Base-by-base conservation (phyloP, 2,113 vertebrate genomes). In the Coreoperca whiteheadi region DNA sequence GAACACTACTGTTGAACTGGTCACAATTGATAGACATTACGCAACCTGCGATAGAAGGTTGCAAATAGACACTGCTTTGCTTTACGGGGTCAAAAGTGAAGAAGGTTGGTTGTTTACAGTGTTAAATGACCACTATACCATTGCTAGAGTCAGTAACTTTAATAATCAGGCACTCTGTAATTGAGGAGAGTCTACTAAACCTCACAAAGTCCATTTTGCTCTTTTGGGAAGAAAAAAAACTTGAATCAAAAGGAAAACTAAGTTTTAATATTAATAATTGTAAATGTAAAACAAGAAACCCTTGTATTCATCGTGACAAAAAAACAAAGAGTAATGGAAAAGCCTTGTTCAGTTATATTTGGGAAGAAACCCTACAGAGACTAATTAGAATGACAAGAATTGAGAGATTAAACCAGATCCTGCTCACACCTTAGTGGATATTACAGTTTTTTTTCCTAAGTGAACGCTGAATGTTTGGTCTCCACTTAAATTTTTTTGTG, bases 401-500 rank as follows among this genome's bases (percentile, higher is more conserved):
- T 3, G 10, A 70, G 25, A 43, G 25, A 41, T 18, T 69, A 63
- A 50, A 56, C 46, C 20, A 60, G 30, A 16, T 73, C 32, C n/a
- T 15, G 14, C 32, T 59, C 70, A 85, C 43, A 65, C 21, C 60
- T 87, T 37, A 34, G 39, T 70, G 70, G 69, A 61, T 32, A 46
- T 60, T 61, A 54, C 25, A 25, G 15, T 41, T 69, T 69, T 16
- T 41, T 69, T 69, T 16, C 20, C 3, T 30, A 20, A 48, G n/a
- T 54, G 34, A 77, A 68, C 69, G n/a, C 74, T 78, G 54, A 57
- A 46, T 73, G 51, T 46, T 67, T 54, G 5, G 15, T 74, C 72
- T 75, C 41, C 21, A 50, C 48, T 67, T 83, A 4, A 70, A 41
- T 71, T 81, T 14, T 64, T 72, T 66, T n/a, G n/a, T n/a, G n/a